A percentile compares a stretch with the other conserved stretches of the same genome.
These are phyloP conservation scores for Acanthosepion pharaonis DNA, from an alignment of 2,888 invertebrate species.

Conservation along the genomic window DNA sequence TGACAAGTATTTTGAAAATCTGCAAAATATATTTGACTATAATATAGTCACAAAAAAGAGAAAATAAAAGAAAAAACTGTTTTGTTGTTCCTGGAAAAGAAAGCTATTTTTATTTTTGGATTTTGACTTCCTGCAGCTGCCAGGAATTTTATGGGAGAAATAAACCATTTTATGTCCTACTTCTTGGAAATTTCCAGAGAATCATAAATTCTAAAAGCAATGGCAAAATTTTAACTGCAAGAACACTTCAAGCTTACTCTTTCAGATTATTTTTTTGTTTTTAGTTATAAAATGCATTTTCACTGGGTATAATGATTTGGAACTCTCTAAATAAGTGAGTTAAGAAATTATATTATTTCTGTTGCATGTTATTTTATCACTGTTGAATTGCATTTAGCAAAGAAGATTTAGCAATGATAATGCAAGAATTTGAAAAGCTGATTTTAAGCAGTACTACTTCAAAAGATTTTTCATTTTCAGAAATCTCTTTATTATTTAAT, in stretches of 20 bases:
- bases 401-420: not conserved
- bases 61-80: too few relatives aligned
- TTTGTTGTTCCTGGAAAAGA: too few relatives aligned
- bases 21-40: too few relatives aligned
- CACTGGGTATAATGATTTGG: not conserved
- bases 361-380: not conserved
- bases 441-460: not conserved
- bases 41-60: too few relatives aligned
- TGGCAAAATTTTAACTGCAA: not conserved
- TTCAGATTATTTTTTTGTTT: not conserved
- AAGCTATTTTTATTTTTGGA: not conserved
- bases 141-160: not conserved
- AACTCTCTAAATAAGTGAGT: not conserved
- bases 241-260: not conserved
- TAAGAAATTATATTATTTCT: not conserved
- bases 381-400: not conserved
- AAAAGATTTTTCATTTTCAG: constrained; percentile 6
- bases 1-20: too few relatives aligned
- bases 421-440: not conserved
- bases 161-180: not conserved
- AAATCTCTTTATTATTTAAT: not conserved
- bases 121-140: not conserved
- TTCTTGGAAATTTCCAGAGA: not conserved
- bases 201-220: not conserved
- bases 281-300: not conserved